These are phyloP conservation scores for Halcyon senegalensis DNA, from an alignment of 2,113 vertebrate species.

Conservation along the genomic window DNA sequence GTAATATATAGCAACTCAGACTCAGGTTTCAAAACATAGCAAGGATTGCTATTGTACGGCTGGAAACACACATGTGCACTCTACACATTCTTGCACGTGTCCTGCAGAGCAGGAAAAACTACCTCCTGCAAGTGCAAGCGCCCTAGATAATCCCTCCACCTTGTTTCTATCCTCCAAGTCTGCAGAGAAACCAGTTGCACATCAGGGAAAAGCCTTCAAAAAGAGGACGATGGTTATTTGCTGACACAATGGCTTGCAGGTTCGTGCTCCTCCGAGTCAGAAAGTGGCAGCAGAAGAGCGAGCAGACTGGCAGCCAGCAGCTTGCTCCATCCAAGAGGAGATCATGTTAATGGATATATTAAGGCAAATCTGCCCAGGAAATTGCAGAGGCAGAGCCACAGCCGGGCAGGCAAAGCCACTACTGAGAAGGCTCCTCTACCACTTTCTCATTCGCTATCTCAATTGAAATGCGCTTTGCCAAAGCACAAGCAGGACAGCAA, in stretches of 20 bases:
- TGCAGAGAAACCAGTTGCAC: background rate
- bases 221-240: background rate
- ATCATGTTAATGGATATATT: background rate
- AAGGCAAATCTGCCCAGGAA: background rate
- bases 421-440: background rate
- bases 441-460: background rate
- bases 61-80: background rate
- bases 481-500: background rate
- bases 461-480: slow-evolving; percentile 40
- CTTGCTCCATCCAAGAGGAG: background rate
- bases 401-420: background rate
- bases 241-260: background rate
- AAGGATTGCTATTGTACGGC: background rate
- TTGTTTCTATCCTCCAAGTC: background rate
- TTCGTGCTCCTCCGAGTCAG: background rate
- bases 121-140: background rate
- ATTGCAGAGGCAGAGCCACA: background rate
- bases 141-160: background rate
- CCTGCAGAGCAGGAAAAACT: background rate
- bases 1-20: background rate
- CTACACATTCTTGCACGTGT: background rate
- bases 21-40: background rate
- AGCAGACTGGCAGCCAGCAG: background rate
- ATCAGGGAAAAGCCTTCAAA: background rate
- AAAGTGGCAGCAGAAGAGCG: background rate